Evolutionary conservation across 2,797 vertebrate genomes (phyloP).

Genomic region (Nothura maculosa): DNA sequence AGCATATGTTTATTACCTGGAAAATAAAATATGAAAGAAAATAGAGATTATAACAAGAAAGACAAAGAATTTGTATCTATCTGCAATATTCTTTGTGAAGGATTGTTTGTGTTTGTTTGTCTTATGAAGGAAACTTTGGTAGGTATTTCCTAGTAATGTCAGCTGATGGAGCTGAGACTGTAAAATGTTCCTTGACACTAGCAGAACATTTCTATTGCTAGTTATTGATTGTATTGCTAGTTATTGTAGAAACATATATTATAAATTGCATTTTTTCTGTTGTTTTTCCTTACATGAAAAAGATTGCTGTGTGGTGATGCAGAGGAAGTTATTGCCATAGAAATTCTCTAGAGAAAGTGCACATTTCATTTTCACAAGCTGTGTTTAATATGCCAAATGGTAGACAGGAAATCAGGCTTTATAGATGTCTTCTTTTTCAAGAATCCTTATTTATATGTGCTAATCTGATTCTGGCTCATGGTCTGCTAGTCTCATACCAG

Average conservation of each 20-base stretch:
- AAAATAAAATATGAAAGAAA: constrained; percentile 31
- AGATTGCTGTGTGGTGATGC: neutral
- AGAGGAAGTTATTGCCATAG: neutral
- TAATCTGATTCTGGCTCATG: neutral
- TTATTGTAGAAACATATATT: constrained; percentile 65
- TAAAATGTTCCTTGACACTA: constrained; percentile 64
- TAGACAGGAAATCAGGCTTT: neutral
- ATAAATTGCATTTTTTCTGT: constrained; percentile 7
- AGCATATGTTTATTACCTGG: constrained; percentile 19
- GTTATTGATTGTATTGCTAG: constrained; percentile 60
- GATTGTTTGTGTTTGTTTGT: neutral
- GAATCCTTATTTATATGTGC: neutral
- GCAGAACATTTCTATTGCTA: constrained; percentile 52
- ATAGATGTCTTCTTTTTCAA: neutral
- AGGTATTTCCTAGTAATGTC: constrained; percentile 48
- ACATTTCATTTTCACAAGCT: neutral
- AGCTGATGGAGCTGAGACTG: constrained; percentile 44
- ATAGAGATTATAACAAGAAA: constrained; percentile 46
- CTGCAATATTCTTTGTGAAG: constrained; percentile 39
- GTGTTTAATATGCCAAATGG: neutral
- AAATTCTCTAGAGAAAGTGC: neutral
- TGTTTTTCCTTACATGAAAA: neutral
- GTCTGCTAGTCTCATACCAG: neutral
- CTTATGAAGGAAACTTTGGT: constrained; percentile 35
- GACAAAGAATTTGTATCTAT: constrained; percentile 48